Percentiles rank a stretch among this genome's conserved stretches.
Evolutionary conservation across 2,113 vertebrate species (phyloP).

Genomic region (Nanorana parkeri): DNA sequence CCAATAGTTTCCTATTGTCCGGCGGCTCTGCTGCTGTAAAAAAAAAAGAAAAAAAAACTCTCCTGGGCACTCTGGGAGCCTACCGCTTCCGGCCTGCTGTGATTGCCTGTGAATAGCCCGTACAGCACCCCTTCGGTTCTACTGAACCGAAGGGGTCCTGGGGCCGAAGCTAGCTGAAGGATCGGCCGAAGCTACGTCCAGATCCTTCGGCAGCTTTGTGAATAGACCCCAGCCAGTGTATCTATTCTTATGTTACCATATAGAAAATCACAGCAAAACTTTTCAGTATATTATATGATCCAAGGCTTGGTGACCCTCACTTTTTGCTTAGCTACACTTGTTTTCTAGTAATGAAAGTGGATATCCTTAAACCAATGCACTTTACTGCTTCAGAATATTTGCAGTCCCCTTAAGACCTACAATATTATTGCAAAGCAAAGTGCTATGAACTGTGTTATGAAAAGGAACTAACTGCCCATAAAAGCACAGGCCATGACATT

Average conservation of each 20-base stretch:
- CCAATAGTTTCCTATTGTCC: too few species aligned
- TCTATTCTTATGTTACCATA: not conserved
- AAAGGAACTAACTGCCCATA: conserved; percentile 40
- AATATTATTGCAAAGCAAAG: conserved; percentile 49
- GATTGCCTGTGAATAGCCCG: too few species aligned
- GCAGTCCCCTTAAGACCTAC: conserved; percentile 21
- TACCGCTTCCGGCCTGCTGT: too few species aligned
- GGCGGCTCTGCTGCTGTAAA: too few species aligned
- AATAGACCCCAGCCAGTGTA: too few species aligned
- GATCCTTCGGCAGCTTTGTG: too few species aligned
- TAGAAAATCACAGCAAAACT: conserved; percentile 17
- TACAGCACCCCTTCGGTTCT: too few species aligned
- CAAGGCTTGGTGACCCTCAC: not conserved
- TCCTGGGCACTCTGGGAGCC: too few species aligned
- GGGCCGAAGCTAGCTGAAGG: too few species aligned
- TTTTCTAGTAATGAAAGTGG: conserved; percentile 34
- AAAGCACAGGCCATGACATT: conserved; percentile 42
- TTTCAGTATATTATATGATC: conserved; percentile 24
- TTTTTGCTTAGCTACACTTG: conserved; percentile 33
- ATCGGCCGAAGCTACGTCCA: too few species aligned
- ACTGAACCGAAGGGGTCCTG: too few species aligned
- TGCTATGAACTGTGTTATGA: conserved; percentile 39
- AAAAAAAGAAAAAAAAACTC: too few species aligned
- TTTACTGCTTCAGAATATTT: conserved; percentile 31
- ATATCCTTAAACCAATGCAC: conserved; percentile 28